Conservation (phyloP, 1,140 invertebrate species). For the Scaptomyza montana region DNA sequence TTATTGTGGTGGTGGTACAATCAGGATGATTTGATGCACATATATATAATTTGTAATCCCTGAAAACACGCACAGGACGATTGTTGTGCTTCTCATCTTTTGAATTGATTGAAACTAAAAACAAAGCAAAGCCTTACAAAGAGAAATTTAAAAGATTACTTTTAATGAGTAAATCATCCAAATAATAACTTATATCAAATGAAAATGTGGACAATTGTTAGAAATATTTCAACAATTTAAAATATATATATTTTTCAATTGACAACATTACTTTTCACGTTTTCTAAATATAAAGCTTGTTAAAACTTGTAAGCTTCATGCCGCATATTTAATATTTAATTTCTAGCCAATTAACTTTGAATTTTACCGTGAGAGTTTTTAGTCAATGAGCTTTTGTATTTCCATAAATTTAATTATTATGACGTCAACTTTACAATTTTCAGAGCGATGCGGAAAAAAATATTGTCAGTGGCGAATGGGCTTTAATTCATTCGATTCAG, state of each 20-base stretch:
- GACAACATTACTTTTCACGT: no score
- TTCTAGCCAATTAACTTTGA: constrained; percentile 4
- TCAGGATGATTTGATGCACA: no score
- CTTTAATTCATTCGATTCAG: constrained; percentile 20
- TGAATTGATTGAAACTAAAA: neutral
- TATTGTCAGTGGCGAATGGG: constrained; percentile 6
- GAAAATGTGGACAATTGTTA: no score
- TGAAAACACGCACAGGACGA: neutral
- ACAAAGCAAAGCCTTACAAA: no score
- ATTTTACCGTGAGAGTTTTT: constrained; percentile 39
- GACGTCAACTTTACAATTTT: constrained; percentile 25
- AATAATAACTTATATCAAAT: no score
- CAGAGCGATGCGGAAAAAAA: constrained; percentile 1
- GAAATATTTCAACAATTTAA: no score
- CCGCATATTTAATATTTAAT: neutral
- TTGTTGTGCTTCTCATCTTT: constrained; percentile 5
- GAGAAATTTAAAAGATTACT: no score
- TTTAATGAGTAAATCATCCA: no score
- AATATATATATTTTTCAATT: no score
- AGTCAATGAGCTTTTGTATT: constrained; percentile 37
- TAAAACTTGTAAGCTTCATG: neutral
- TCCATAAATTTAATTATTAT: constrained; percentile 37
- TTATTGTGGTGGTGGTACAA: neutral
- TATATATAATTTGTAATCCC: no score
- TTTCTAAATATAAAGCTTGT: no score